Base-by-base conservation (phyloP, 2,113 vertebrate species). In the Hydropotes inermis region DNA sequence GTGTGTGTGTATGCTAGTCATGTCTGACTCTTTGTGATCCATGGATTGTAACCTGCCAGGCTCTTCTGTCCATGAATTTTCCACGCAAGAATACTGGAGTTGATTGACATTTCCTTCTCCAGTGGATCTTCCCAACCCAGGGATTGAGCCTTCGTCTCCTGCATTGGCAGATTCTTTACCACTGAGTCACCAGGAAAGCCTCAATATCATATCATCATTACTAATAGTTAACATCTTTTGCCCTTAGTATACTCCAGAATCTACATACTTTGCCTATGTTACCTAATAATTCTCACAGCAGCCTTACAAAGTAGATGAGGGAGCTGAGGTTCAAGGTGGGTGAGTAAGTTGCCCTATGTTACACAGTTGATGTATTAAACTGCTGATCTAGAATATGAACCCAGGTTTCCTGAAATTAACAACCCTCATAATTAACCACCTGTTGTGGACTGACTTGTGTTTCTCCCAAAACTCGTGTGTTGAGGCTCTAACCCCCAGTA, bases 1-100 rank as follows among this genome's bases (percentile, higher is more conserved):
- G 10, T 23, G 2, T 1, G 10, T 25, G 36, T 13, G 64, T 4
- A 0, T 4, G 23, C 23, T 25, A 43, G 70, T 76, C 23, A 1
- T 76, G 70, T 76, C 70, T 76, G 36, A 76, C 39, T 76, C 39
- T 76, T 39, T 76, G 36, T 76, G 70, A 76, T 43, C 39, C 70
- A 76, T 76, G 6, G 70, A 76, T 43, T 43, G 36, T 43, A 76
- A 76, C 39, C 23, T 76, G 70, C 21, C 39, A 27, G 23, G 39
- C 23, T 76, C 70, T 76, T 43, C 39, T 76, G 70, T 43, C 70
- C 39, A 14, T 76, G 36, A 76, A 76, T 76, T 76, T 25, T 76
- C 70, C 70, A 43, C 12, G 23, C 39, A 43, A 43, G 70, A 27
- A 43, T 76, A 76, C 36, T 76, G 23, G 70, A 43, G 39, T 76